These are phyloP conservation scores for Buathra laborator DNA, from an alignment of 2,888 invertebrate species.

Conservation along the genomic window DNA sequence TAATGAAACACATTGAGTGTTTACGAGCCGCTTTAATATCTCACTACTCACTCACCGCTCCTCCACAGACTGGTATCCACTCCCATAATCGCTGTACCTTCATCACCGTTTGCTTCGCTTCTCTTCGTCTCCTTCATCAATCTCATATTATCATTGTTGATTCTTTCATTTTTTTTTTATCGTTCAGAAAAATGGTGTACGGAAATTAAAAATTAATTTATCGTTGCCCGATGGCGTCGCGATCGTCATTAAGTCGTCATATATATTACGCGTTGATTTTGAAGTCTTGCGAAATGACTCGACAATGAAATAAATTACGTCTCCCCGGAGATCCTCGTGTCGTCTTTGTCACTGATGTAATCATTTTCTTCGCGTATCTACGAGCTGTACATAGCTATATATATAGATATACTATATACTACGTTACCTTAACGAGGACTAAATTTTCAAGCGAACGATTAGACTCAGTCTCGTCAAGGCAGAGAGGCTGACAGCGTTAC, in stretches of 20 bases:
- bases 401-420: background rate
- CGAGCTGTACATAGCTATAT: background rate
- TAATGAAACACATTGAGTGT: conserved; percentile 70
- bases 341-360: conserved; percentile 24
- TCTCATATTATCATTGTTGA: background rate
- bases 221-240: background rate
- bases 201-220: background rate
- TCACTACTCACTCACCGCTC: conserved; percentile 53
- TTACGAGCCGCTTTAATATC: conserved; percentile 69
- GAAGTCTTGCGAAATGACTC: background rate
- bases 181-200: background rate
- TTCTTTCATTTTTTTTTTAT: background rate
- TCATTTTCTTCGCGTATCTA: conserved; percentile 21
- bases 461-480: conserved; percentile 59
- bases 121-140: conserved; percentile 4
- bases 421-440: conserved; percentile 40
- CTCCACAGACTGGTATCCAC: conserved; percentile 24
- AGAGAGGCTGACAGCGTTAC: conserved; percentile 43
- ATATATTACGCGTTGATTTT: background rate
- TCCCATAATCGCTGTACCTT: conserved; percentile 50
- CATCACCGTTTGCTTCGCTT: conserved; percentile 41
- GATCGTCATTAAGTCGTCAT: background rate
- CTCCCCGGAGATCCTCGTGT: background rate
- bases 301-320: conserved; percentile 15
- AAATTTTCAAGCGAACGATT: conserved; percentile 57